Evolutionary conservation across 2,888 invertebrate genomes (phyloP).

Genomic region (Shargacucullia verbasci): DNA sequence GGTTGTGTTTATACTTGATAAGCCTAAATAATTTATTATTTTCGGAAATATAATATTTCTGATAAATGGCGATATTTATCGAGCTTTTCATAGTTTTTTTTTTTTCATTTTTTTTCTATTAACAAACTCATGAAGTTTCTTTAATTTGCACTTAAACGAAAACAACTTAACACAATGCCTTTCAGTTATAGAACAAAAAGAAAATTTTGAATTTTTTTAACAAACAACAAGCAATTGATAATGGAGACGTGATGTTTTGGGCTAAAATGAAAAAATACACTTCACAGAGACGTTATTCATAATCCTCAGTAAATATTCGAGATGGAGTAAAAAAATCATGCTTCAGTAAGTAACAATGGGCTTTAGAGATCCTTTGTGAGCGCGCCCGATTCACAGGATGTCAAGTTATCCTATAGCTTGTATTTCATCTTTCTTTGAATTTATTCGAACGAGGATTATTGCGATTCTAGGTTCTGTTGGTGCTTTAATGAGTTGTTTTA

Average conservation of each 20-base stretch:
- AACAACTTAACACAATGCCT: conserved; percentile 7
- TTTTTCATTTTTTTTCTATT: too few relatives aligned
- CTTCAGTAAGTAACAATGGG: conserved; percentile 54
- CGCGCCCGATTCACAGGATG: conserved; percentile 38
- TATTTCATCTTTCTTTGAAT: conserved; percentile 43
- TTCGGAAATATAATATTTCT: too few relatives aligned
- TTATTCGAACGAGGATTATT: conserved; percentile 37
- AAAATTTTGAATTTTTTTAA: neutral
- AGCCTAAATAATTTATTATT: too few relatives aligned
- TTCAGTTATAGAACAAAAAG: conserved; percentile 15
- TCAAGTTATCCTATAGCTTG: conserved; percentile 50
- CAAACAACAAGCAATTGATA: conserved; percentile 31
- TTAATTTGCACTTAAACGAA: conserved; percentile 4
- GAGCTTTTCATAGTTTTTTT: too few relatives aligned
- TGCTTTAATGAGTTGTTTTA: conserved; percentile 30
- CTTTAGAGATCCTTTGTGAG: conserved; percentile 47
- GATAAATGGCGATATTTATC: too few relatives aligned
- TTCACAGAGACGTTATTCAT: conserved; percentile 45
- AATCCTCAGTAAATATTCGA: conserved; percentile 55
- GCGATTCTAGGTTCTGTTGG: conserved; percentile 13
- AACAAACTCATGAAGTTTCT: neutral
- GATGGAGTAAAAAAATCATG: conserved; percentile 48
- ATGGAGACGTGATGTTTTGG: conserved; percentile 27
- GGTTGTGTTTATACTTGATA: too few relatives aligned
- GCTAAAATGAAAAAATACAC: conserved; percentile 32